Evolutionary conservation across 2,888 invertebrate genomes (phyloP).

Genomic region (Oscheius sp.): DNA sequence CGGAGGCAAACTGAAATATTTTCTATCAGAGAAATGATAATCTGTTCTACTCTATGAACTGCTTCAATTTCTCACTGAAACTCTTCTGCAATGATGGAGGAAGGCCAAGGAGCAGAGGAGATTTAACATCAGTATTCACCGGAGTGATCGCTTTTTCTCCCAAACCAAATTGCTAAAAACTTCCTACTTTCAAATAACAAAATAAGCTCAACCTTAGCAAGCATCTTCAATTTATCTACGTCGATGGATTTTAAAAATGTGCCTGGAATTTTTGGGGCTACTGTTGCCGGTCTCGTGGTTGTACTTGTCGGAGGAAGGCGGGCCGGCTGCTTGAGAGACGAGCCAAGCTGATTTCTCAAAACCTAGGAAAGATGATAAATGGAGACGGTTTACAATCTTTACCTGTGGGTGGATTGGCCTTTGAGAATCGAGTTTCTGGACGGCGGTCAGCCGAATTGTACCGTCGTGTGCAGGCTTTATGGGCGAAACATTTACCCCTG

Average conservation of each 20-base stretch:
- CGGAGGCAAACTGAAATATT: slow-evolving; percentile 5
- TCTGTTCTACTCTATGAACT: slow-evolving; percentile 33
- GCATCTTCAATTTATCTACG: slow-evolving; percentile 7
- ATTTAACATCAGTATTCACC: slow-evolving; percentile 5
- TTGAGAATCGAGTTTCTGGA: slow-evolving; percentile 5
- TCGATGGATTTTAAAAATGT: slow-evolving; percentile 13
- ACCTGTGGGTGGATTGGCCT: slow-evolving; percentile 4
- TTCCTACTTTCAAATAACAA: not conserved
- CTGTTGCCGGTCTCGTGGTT: not conserved
- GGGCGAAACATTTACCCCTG: slow-evolving; percentile 20
- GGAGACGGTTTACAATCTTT: too few relatives aligned
- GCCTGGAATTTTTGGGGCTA: not conserved
- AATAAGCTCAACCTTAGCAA: not conserved
- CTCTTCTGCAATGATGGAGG: slow-evolving; percentile 26
- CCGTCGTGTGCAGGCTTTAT: slow-evolving; percentile 22
- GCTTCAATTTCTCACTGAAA: slow-evolving; percentile 11
- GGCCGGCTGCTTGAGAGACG: not conserved
- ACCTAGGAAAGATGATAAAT: too few relatives aligned
- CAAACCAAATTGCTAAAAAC: slow-evolving; percentile 4
- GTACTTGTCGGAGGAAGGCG: not conserved
- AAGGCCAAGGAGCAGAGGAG: not conserved
- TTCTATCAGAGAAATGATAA: not conserved
- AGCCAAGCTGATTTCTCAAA: too few relatives aligned
- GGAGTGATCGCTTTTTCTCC: slow-evolving; percentile 18
- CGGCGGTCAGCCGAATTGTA: slow-evolving; percentile 25